phyloP scores from a whole-genome alignment of 92 coral and sea anemone genomes.

The Siderastrea radians region DNA sequence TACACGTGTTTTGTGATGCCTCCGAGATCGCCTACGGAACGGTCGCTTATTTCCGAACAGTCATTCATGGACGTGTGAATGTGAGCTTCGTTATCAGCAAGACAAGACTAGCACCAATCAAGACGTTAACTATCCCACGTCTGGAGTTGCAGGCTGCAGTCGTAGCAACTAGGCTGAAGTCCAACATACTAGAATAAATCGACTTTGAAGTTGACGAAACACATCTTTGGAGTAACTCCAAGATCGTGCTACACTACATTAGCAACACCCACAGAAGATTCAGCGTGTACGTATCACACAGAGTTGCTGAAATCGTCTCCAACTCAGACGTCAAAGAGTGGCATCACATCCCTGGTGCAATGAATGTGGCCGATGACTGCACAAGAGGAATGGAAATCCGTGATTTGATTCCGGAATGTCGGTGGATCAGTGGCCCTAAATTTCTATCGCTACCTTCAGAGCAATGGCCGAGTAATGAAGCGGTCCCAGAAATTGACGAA shows the following conservation, averaged over 20 bases:
- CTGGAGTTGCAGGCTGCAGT: conserved; percentile 58
- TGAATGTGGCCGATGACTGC: conserved; percentile 55
- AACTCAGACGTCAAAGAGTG: conserved; percentile 42
- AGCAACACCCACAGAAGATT: conserved; percentile 30
- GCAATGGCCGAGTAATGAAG: background rate
- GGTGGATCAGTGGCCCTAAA: conserved; percentile 52
- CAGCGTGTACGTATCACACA: conserved; percentile 30
- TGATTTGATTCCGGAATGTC: conserved; percentile 30
- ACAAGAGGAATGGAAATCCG: too few relatives aligned
- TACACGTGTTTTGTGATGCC: conserved; percentile 57
- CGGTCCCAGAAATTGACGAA: background rate
- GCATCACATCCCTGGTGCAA: conserved; percentile 45
- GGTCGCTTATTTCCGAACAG: conserved; percentile 40
- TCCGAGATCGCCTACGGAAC: too few relatives aligned
- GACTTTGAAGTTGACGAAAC: conserved; percentile 27
- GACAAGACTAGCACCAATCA: conserved; percentile 47
- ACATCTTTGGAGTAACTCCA: conserved; percentile 11
- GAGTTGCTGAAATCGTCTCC: conserved; percentile 37
- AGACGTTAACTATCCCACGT: conserved; percentile 43
- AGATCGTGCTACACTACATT: conserved; percentile 14
- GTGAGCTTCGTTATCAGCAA: conserved; percentile 44
- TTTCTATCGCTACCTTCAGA: conserved; percentile 2
- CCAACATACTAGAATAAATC: conserved; percentile 25
- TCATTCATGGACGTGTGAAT: conserved; percentile 2
- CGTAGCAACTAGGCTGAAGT: conserved; percentile 40